A percentile compares a stretch with the other conserved stretches of the same genome.
Conservation (phyloP, 1,140 invertebrate species). For the Drosophila repletoides region DNA sequence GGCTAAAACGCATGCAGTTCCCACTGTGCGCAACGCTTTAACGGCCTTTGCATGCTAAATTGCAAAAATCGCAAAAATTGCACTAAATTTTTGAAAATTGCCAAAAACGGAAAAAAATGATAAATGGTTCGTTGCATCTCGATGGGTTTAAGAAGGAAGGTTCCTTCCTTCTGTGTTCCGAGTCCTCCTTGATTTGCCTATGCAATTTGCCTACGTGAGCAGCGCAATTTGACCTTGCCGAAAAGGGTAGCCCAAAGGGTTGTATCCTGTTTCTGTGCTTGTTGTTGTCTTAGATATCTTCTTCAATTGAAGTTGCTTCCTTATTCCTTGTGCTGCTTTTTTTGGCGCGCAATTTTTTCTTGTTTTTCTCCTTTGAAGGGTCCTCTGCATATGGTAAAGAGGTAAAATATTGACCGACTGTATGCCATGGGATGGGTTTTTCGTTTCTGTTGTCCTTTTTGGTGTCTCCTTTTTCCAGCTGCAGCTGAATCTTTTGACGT, state of each 20-base stretch:
- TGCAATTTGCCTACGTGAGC: constrained; percentile 57
- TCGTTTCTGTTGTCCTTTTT: constrained; percentile 27
- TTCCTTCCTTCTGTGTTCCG: no score
- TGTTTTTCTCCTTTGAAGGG: constrained; percentile 6
- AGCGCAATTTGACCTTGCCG: constrained; percentile 57
- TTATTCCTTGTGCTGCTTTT: constrained; percentile 17
- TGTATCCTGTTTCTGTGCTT: constrained; percentile 18
- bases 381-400: constrained; percentile 66
- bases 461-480: constrained; percentile 18
- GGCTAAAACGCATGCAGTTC: no score
- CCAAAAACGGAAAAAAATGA: constrained; percentile 52
- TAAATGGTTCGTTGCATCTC: constrained; percentile 66
- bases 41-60: constrained; percentile 69
- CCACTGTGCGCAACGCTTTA: no score
- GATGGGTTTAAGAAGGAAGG: not conserved
- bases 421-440: constrained; percentile 23
- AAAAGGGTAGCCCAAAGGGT: constrained; percentile 42
- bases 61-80: constrained; percentile 31
- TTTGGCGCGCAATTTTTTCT: constrained; percentile 69
- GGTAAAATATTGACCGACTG: constrained; percentile 66
- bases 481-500: constrained; percentile 40
- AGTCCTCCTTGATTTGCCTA: no score
- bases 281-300: constrained; percentile 48
- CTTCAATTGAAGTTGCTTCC: constrained; percentile 28
- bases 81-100: not conserved